phyloP scores from a whole-genome alignment of 2,888 invertebrate species.

The Drosophila prolongata region DNA sequence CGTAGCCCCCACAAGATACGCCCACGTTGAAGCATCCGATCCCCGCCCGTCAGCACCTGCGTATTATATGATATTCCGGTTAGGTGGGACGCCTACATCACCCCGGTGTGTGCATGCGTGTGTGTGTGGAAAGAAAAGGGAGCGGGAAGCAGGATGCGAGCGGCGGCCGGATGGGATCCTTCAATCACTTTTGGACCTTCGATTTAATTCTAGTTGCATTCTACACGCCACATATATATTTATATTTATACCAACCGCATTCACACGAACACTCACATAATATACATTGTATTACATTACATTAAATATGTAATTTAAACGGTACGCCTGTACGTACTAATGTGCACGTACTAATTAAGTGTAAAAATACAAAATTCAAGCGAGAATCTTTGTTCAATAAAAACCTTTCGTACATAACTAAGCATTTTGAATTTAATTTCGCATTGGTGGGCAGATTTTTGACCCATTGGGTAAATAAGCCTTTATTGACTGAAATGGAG shows the following conservation, averaged over 20 bases:
- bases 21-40: constrained; percentile 12
- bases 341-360: constrained; percentile 69
- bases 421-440: not conserved
- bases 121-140: not conserved
- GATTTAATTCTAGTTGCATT: constrained; percentile 40
- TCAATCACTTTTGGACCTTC: constrained; percentile 6
- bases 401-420: constrained; percentile 46
- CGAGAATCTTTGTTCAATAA: constrained; percentile 52
- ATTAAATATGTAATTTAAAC: constrained; percentile 54
- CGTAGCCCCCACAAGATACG: not conserved
- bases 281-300: constrained; percentile 54
- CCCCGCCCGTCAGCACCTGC: constrained; percentile 1
- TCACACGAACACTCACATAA: constrained; percentile 47
- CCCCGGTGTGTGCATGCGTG: not conserved
- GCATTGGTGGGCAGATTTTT: not conserved
- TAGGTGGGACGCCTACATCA: not conserved
- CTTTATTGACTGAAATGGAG: no score
- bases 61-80: constrained; percentile 1
- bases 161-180: constrained; percentile 10
- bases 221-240: constrained; percentile 46
- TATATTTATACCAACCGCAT: constrained; percentile 46
- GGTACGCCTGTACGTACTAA: constrained; percentile 54
- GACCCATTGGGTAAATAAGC: not conserved
- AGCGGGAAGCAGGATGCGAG: not conserved
- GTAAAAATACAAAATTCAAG: constrained; percentile 60